Evolutionary conservation across 2,797 vertebrate species (phyloP).

Genomic region (Xyrichtys novacula): DNA sequence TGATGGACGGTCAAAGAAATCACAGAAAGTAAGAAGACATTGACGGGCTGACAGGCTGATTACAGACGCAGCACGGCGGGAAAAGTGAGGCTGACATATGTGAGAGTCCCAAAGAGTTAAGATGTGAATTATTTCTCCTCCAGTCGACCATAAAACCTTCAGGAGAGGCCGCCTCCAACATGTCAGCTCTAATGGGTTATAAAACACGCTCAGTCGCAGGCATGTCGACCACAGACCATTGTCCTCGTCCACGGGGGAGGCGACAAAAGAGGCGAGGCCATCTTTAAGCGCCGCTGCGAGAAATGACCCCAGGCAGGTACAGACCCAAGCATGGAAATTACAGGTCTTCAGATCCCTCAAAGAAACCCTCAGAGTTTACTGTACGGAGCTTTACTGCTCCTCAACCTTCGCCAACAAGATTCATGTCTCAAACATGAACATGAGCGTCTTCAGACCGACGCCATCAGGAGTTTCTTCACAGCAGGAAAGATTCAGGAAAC

Average conservation of each 20-base stretch:
- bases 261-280: constrained; percentile 48
- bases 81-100: constrained; percentile 29
- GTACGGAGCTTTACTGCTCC: neutral
- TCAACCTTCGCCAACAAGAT: neutral
- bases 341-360: constrained; percentile 55
- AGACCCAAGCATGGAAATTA: constrained; percentile 69
- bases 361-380: constrained; percentile 30
- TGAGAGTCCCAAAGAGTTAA: constrained; percentile 30
- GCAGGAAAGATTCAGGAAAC: too few species aligned
- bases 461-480: too few species aligned
- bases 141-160: constrained; percentile 51
- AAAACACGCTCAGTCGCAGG: constrained; percentile 46
- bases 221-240: constrained; percentile 42
- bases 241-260: constrained; percentile 47
- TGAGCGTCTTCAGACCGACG: too few species aligned
- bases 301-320: constrained; percentile 75
- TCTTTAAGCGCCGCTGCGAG: constrained; percentile 61
- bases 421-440: too few species aligned
- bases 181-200: constrained; percentile 60
- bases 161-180: constrained; percentile 30
- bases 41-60: constrained; percentile 41
- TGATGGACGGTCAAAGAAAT: constrained; percentile 39
- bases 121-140: constrained; percentile 57
- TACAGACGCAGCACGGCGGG: constrained; percentile 21
- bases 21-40: constrained; percentile 41